phyloP scores from a whole-genome alignment of 2,113 vertebrate species.

The Eleginops maclovinus region DNA sequence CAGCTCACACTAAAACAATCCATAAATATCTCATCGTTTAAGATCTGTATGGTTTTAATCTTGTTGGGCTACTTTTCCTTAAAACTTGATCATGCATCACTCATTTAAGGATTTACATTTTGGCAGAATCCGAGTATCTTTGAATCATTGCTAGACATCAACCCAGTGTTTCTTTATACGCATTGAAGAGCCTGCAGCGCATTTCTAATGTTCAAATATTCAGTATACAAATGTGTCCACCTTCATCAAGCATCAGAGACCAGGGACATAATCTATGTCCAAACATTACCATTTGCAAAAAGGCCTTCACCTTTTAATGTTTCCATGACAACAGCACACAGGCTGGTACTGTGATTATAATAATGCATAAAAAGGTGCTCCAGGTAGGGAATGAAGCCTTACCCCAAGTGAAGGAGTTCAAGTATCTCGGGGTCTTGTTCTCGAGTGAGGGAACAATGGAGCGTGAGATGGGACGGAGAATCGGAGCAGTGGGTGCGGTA shows the following conservation, averaged over 20 bases:
- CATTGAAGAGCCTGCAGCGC: constrained; percentile 12
- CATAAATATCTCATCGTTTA: too few relatives aligned
- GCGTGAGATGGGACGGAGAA: too few relatives aligned
- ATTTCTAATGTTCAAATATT: constrained; percentile 26
- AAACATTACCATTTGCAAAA: constrained; percentile 32
- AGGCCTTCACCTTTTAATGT: constrained; percentile 38
- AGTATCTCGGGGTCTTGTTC: too few relatives aligned
- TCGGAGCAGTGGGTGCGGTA: too few relatives aligned
- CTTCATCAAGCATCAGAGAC: constrained; percentile 7
- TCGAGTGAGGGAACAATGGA: too few relatives aligned
- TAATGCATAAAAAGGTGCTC: constrained; percentile 4
- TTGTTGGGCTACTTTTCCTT: too few relatives aligned
- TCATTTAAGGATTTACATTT: constrained; percentile 5
- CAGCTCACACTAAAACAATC: too few relatives aligned
- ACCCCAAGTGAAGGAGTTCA: too few relatives aligned
- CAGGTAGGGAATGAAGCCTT: too few relatives aligned
- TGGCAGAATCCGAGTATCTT: constrained; percentile 4
- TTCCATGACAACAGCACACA: constrained; percentile 68
- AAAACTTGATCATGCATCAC: constrained; percentile 33
- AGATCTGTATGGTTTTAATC: too few relatives aligned
- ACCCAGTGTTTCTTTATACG: constrained; percentile 12
- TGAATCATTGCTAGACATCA: constrained; percentile 19
- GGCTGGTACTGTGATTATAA: constrained; percentile 8
- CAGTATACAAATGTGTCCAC: neutral
- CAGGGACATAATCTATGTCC: constrained; percentile 11